Conservation (phyloP, 2,797 vertebrate genomes). For the Mormyrops attenuatus region DNA sequence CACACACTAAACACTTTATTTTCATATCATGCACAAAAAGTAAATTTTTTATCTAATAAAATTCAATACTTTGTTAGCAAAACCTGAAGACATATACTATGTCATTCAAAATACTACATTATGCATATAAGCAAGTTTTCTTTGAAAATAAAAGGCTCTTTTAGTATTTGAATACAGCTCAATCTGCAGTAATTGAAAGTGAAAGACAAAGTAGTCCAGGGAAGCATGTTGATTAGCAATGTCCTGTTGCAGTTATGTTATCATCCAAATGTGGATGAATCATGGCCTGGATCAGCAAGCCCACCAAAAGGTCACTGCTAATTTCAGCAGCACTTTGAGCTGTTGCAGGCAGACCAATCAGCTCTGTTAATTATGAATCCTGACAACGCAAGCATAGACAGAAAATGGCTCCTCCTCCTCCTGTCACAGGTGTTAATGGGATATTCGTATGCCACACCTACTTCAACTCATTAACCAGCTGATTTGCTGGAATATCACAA, state of each 20-base stretch:
- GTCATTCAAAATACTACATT: not conserved
- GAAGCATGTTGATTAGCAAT: not conserved
- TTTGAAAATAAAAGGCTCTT: not conserved
- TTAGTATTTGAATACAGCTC: not conserved
- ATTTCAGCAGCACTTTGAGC: not conserved
- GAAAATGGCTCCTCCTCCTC: not conserved
- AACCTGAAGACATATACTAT: not conserved
- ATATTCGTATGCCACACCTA: not conserved
- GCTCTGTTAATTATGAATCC: not conserved
- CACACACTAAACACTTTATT: not conserved
- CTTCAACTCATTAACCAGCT: not conserved
- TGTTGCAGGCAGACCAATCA: slow-evolving; percentile 1
- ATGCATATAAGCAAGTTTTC: not conserved
- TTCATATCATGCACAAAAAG: not conserved
- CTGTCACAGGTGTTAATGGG: not conserved
- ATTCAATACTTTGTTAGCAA: not conserved
- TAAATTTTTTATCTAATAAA: not conserved
- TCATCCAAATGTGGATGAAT: slow-evolving; percentile 1
- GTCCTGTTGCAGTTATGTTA: not conserved
- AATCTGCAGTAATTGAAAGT: not conserved
- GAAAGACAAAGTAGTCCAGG: not conserved
- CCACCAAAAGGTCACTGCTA: slow-evolving; percentile 7
- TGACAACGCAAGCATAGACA: not conserved
- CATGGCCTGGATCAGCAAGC: not conserved
- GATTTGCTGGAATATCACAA: not conserved